Base-by-base conservation (phyloP, 2,113 vertebrate genomes). In the Notothenia rossii region DNA sequence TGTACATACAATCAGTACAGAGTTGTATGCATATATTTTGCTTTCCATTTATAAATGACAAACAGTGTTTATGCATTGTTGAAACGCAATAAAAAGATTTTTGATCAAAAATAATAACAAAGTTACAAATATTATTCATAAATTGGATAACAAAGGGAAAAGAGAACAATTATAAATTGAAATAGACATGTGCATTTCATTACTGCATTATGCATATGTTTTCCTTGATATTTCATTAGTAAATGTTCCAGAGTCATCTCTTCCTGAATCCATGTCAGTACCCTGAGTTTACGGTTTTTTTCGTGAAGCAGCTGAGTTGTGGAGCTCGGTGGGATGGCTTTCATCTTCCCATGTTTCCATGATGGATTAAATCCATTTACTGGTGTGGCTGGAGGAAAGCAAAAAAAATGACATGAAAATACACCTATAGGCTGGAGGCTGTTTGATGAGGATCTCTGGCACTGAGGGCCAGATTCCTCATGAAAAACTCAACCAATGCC, bases 311-410 rank as follows among this genome's bases (percentile, higher is more conserved):
- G 70, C 68, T 73, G 69, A 88, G 83, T 90, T 89, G 83, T 89
- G 86, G 58, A 77, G 85, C 67, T 90, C 84, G 70, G 54, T 85
- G 9, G 75, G 77, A 78, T 87, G 85, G 81, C 86, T 91, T 89
- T 93, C 92, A 89, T 91, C 85, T 85, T 87, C 36, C 84, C 88
- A 85, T 85, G 74, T 86, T 85, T 87, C 85, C 80, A 85, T 80
- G 75, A 82, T 87, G 89, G 85, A 92, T 92, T 92, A 67, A 88
- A 86, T 91, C 82, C 72, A 83, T 90, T 89, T 88, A 82, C 76
- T 80, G 85, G 81, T 84, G 79, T 64, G 67, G 83, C 84, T 86
- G 81, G 50, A 79, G 75, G 69, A 83, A 65, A 62, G 18, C 1
- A 80, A 86, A 65, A 70, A 65, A 56, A 72, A 69, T 75, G 81